phyloP scores from a whole-genome alignment of 2,888 invertebrate species.

The Ceriagrion tenellum region DNA sequence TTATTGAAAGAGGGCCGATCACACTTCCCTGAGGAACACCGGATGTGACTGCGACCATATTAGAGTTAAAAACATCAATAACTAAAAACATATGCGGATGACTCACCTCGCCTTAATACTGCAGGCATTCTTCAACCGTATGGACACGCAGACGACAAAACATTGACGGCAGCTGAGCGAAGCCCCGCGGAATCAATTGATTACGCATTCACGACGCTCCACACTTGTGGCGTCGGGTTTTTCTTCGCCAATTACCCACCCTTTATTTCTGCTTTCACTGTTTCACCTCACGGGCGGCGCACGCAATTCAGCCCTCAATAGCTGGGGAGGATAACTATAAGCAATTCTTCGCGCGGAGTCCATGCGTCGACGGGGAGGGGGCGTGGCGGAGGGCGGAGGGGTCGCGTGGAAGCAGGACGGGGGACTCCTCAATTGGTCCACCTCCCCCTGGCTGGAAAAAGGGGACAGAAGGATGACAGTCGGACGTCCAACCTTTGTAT shows the following conservation, averaged over 20 bases:
- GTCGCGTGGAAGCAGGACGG: background rate
- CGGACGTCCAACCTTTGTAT: background rate
- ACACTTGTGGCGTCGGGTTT: background rate
- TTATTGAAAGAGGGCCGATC: too few species aligned
- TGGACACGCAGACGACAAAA: too few species aligned
- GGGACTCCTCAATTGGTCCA: background rate
- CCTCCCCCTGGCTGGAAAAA: background rate
- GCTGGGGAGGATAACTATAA: background rate
- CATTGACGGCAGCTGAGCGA: too few species aligned
- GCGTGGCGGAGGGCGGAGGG: background rate
- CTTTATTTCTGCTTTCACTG: slow-evolving; percentile 22
- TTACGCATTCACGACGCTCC: slow-evolving; percentile 26
- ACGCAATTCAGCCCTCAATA: background rate
- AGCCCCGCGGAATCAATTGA: background rate
- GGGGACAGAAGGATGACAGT: background rate
- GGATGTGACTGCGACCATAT: too few species aligned
- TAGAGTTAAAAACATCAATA: too few species aligned
- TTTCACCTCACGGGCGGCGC: background rate
- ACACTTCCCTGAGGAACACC: too few species aligned
- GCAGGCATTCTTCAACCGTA: too few species aligned
- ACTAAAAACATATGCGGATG: too few species aligned
- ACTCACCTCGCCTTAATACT: too few species aligned
- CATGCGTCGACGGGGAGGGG: too few species aligned
- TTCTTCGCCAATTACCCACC: background rate
- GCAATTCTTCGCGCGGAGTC: background rate